Percentiles rank a stretch among this genome's conserved stretches.
phyloP scores from a whole-genome alignment of 2,888 invertebrate species.

The Eupithecia exiguata region DNA sequence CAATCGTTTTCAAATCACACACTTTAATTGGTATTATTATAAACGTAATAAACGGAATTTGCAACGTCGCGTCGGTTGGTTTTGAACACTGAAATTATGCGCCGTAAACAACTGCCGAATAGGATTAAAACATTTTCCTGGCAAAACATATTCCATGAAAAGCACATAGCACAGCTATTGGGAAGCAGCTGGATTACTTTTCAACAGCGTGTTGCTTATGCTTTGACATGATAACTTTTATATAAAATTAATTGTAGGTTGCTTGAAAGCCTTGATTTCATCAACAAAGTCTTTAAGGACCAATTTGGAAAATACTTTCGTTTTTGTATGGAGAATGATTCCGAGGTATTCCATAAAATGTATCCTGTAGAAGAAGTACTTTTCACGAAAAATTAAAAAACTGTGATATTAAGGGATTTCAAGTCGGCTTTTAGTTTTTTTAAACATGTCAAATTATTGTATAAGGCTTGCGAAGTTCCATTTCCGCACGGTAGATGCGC shows the following conservation, averaged over 20 bases:
- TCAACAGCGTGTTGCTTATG: not conserved
- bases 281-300: no score
- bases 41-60: constrained; percentile 28
- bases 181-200: constrained; percentile 9
- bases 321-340: no score
- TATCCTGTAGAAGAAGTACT: no score
- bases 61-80: constrained; percentile 29
- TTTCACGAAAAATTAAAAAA: no score
- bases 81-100: constrained; percentile 41
- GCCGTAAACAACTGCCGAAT: constrained; percentile 42
- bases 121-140: constrained; percentile 46
- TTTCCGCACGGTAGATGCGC: not conserved
- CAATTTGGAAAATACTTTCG: no score
- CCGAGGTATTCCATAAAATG: no score
- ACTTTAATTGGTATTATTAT: constrained; percentile 31
- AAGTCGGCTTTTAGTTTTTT: no score
- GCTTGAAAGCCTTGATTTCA: no score
- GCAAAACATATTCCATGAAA: constrained; percentile 45
- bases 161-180: constrained; percentile 30
- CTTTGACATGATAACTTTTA: not conserved
- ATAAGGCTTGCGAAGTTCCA: no score
- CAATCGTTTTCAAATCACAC: constrained; percentile 21
- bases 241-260: not conserved
- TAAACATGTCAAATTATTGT: no score
- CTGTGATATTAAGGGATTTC: no score